Base-by-base conservation (phyloP, 2,888 invertebrate species). In the Perizoma affinitatum region DNA sequence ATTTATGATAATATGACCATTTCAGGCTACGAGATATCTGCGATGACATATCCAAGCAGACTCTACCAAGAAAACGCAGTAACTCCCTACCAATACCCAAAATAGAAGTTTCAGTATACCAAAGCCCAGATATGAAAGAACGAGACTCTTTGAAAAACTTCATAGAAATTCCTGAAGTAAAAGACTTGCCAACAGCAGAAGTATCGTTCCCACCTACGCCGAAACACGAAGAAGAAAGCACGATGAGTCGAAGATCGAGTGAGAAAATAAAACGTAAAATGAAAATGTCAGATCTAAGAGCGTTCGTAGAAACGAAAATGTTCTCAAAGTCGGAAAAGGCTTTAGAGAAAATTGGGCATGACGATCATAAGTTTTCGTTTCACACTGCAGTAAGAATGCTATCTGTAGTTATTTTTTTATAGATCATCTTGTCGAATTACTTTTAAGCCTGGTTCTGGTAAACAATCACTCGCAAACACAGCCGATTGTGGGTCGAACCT, bases 1-100 rank as follows among this genome's bases (percentile, higher is more conserved):
- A 22, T 22, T 22, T 22, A 22, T 22, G 3, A 22, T 22, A n/a
- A n/a, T n/a, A n/a, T 22, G 22, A 22, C 22, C 9, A 22, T 51
- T 50, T 34, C 71, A 97, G 98, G 73, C 90, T 98, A 58, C 94
- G 97, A 61, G 97, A 97, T 79, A 97, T 98, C 59, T 96, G 96
- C 72, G 98, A 98, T 78, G 97, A 98, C 75, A 94, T 95, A 45
- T 94, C 95, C 4, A 94, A 95, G 67, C 94, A 96, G 79, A 95
- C 96, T 75, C 96, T 95, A 75, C 96, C 97, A 6, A 93, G 98
- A 58, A 95, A 97, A 79, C 93, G 98, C 54, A 98, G 98, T 76
- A 97, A 97, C 80, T 99, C 98, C 0, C 87, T 98, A 56, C 98
- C 99, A 0, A 97, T 97, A 80, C 97, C 98, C 1, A 97, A 98